phyloP scores from a whole-genome alignment of 2,888 invertebrate genomes.

The Noctua janthina region DNA sequence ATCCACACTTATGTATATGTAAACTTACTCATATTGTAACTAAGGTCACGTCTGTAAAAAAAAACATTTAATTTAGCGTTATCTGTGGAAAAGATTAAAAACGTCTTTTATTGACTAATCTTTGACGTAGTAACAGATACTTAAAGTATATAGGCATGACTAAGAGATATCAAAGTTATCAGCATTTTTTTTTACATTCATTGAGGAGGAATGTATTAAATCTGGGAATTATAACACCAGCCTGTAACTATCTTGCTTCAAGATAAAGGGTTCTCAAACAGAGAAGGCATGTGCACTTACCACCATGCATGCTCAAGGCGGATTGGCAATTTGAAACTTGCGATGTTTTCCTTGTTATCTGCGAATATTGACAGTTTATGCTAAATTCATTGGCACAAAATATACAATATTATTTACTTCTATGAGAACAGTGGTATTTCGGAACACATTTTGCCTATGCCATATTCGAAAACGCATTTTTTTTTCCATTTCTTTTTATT shows the following conservation, averaged over 20 bases:
- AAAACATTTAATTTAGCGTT: slow-evolving; percentile 16
- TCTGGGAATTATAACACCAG: neutral
- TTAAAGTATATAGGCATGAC: slow-evolving; percentile 3
- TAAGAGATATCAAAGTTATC: slow-evolving; percentile 23
- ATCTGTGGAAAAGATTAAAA: slow-evolving; percentile 32
- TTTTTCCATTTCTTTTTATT: neutral
- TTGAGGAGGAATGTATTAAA: slow-evolving; percentile 3
- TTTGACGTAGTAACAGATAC: slow-evolving; percentile 22
- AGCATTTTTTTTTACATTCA: neutral
- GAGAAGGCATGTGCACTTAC: neutral
- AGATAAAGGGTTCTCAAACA: neutral
- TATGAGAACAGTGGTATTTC: neutral
- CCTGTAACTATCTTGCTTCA: neutral
- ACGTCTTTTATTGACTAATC: slow-evolving; percentile 2
- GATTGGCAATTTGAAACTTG: neutral
- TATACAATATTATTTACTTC: neutral
- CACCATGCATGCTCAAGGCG: neutral
- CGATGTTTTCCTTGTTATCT: neutral
- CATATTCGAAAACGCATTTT: neutral
- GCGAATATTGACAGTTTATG: slow-evolving; percentile 4
- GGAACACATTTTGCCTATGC: neutral
- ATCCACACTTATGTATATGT: slow-evolving; percentile 18
- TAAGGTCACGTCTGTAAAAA: slow-evolving; percentile 47
- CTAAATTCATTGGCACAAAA: neutral
- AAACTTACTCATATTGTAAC: slow-evolving; percentile 43